A percentile compares a stretch with the other conserved stretches of the same genome.
These are phyloP conservation scores for Manduca sexta DNA, from an alignment of 1,140 invertebrate genomes.

Conservation along the genomic window DNA sequence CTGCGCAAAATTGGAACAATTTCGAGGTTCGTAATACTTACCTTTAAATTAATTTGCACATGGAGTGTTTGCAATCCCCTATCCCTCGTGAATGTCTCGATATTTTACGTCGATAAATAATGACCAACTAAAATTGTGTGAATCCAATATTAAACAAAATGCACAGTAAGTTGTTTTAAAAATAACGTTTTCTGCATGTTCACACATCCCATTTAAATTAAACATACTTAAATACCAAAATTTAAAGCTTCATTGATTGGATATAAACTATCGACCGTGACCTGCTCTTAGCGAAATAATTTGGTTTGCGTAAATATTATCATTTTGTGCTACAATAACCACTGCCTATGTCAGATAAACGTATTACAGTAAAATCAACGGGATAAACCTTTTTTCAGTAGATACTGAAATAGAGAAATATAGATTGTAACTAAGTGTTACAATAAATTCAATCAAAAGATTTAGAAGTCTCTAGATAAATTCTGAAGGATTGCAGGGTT, in stretches of 20 bases:
- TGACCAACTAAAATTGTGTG: conserved; percentile 30
- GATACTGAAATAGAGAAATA: too few species aligned
- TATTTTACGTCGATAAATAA: conserved; percentile 3
- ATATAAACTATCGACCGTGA: too few species aligned
- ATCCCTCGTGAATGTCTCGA: conserved; percentile 57
- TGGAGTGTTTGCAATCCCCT: conserved; percentile 68
- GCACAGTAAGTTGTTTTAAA: conserved; percentile 42
- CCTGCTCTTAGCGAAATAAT: too few species aligned
- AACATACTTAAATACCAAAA: conserved; percentile 16
- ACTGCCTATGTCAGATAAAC: too few species aligned
- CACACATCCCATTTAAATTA: conserved; percentile 33
- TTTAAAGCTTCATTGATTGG: not conserved
- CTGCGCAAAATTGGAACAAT: conserved; percentile 83
- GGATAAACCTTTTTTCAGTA: too few species aligned
- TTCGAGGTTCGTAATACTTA: conserved; percentile 77
- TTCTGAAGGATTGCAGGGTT: too few species aligned
- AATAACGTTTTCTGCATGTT: conserved; percentile 56
- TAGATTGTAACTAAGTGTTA: too few species aligned
- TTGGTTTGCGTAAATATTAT: too few species aligned
- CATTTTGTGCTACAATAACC: too few species aligned
- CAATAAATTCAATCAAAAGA: too few species aligned
- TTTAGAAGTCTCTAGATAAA: too few species aligned
- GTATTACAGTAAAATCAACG: too few species aligned
- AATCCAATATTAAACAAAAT: conserved; percentile 34
- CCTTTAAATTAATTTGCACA: conserved; percentile 67